Evolutionary conservation across 1,140 invertebrate species (phyloP), one percentile per base, ranked within the genome.

Genomic region (Patella vulgata): DNA sequence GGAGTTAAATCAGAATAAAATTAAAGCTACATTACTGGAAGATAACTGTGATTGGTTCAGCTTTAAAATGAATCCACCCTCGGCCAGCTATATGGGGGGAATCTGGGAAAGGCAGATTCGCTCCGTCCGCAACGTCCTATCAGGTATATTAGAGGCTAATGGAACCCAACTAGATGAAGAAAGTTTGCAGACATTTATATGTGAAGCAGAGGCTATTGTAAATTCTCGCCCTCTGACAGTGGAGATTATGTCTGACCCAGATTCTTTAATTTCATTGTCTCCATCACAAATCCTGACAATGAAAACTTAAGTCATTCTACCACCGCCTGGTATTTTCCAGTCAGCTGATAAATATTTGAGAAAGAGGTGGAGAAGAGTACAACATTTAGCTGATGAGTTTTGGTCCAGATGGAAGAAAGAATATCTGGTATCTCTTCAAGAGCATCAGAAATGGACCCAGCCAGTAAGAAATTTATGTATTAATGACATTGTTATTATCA

Each of bases 401-500:
- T 73, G 62, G 65, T 47, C 62, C 12, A 36, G 68, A 40, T 70
- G 65, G 68, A 64, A 58, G 52, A 30, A 19, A 6, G 68, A 68
- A 40, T 66, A 65, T 28, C 21, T 73, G 1, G 23, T 23, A 1
- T 23, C 59, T n/a, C 30, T 63, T 11, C 46, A 54, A 3, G 11
- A 61, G 0, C 19, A 67, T 50, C 55, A 60, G 40, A 73, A 68
- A 27, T 70, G 61, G 63, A 50, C 63, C 42, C 36, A 31, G 19
- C 19, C 25, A 11, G 40, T 30, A 11, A 48, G 66, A 19, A 63
- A 68, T 33, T 54, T 77, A 8, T 12, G 46, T 23, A 33, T 55
- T 5, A 59, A 59, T 3, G 70, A 74, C 46, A 63, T 70, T 59
- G 74, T 72, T 40, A 28, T 74, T 12, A 25, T 63, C n/a, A n/a